Evolutionary conservation across 1,140 invertebrate genomes (phyloP), one percentile per base, ranked within the genome.

Genomic region (Araneus ventricosus): DNA sequence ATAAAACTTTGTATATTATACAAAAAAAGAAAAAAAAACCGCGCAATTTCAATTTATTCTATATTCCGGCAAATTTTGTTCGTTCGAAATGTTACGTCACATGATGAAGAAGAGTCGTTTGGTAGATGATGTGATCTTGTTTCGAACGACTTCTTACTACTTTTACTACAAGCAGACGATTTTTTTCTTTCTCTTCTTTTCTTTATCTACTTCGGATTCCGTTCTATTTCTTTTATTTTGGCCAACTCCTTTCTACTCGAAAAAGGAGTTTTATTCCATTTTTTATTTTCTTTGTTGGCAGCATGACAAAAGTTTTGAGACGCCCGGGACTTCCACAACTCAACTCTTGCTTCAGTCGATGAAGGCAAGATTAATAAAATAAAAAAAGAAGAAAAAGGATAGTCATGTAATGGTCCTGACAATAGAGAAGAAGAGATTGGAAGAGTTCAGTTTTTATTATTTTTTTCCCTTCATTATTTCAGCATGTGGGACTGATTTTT

Each of bases 241-340:
- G 34, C 85, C 85, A 87, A 87, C 85, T 90, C 87, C 52, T 67
- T 52, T 70, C 22, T 59, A 52, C 41, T n/a, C 70, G 41, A 59
- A 67, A 61, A 37, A n/a, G 27, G 34, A 45, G 24, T 87, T 59
- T 80, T 80, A 34, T 59, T 52, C 34, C 67, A 57, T 30, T 45
- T 79, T 34, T 90, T 80, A 79, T 90, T 52, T 70, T 75, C 63
- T 92, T 75, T 86, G 63, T 86, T 92, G 90, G 90, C 90, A 92
- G 80, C 52, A 92, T 86, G 90, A 92, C 90, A 92, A 92, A 92
- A 92, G 84, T 85, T 92, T 86, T 59, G 80, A 92, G 90, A 92
- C 90, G 90, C 90, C 90, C 57, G 30, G 61, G 90, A 79, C 59
- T 84, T 91, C 89, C 27, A 70, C 34, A 45, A 39, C 88, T 67